Evolutionary conservation across 2,113 vertebrate species (phyloP), one percentile per base, ranked within the genome.

Genomic region (Tringa solitaria): DNA sequence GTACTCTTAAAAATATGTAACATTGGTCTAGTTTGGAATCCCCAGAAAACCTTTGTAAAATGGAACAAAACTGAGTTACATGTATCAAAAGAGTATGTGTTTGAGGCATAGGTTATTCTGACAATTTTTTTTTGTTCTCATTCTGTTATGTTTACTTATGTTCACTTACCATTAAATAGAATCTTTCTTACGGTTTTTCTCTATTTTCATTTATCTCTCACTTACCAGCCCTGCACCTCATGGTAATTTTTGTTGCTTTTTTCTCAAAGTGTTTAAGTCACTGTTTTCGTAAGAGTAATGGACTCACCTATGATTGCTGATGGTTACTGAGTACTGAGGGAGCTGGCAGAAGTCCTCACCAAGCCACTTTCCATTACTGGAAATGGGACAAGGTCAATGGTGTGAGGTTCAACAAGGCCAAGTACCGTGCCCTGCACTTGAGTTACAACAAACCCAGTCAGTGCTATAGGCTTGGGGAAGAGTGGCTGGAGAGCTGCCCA

Each of bases 341-440:
- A 70, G 7, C 5, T 30, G 12, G 27, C 1, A 2, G 32, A 69
- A 56, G 27, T 30, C 10, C 22, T n/a, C 24, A 54, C 6, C 17
- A 32, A 48, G 9, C 6, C 24, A 61, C n/a, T 56, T 61, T 43
- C 26, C 2, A 48, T 4, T n/a, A 16, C 9, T 81, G 68, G 26
- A 74, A 0, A 37, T 35, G 22, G 17, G 14, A 14, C 0, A 1
- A 74, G 21, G 45, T 18, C 35, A 88, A 13, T 4, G 24, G 16
- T 27, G 26, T 23, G 12, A 78, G 33, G 2, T 39, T 50, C 27
- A 50, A 39, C 18, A 60, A 30, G 8, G 14, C 13, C 8, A 32
- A 32, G 5, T 60, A 43, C 8, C 1, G 0, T n/a, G 43, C 48
- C 43, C n/a, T 32, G 20, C 20, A 8, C 74, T 48, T 60, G 14